A percentile compares a stretch with the other conserved stretches of the same genome.
Evolutionary conservation across 1,140 invertebrate species (phyloP).

Genomic region (Drepana arcuata): DNA sequence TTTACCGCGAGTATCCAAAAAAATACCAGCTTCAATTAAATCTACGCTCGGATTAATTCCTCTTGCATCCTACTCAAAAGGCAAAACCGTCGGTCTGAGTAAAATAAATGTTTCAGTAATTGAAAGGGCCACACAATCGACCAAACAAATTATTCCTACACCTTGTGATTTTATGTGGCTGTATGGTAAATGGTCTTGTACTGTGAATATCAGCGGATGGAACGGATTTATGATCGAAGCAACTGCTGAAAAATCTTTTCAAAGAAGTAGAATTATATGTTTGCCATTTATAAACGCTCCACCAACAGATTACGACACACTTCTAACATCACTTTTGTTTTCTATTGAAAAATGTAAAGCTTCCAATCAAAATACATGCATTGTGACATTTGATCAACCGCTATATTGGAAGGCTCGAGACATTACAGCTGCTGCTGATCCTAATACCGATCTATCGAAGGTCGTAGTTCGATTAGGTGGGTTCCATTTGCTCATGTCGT

Average conservation of each 20-base stretch:
- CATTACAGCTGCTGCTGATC: constrained; percentile 6
- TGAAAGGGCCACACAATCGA: too few species aligned
- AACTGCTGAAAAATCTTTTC: neutral
- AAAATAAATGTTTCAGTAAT: too few species aligned
- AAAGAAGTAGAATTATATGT: neutral
- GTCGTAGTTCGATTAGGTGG: constrained; percentile 12
- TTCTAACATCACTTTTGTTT: neutral
- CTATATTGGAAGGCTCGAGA: constrained; percentile 13
- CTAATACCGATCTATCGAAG: constrained; percentile 3
- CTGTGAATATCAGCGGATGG: too few species aligned
- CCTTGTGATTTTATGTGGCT: too few species aligned
- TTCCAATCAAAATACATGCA: constrained; percentile 8
- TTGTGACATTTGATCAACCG: constrained; percentile 14
- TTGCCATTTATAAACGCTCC: neutral
- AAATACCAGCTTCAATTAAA: too few species aligned
- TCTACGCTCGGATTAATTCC: too few species aligned
- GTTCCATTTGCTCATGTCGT: constrained; percentile 50
- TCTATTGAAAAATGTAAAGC: neutral
- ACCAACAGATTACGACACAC: neutral
- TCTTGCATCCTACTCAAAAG: too few species aligned
- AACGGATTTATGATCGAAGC: neutral
- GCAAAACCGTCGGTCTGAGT: too few species aligned
- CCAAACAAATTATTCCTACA: too few species aligned
- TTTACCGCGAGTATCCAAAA: too few species aligned
- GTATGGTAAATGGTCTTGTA: too few species aligned